Evolutionary conservation across 2,888 invertebrate genomes (phyloP), one percentile per base, ranked within the genome.

Genomic region (Caenorhabditis uteleia): DNA sequence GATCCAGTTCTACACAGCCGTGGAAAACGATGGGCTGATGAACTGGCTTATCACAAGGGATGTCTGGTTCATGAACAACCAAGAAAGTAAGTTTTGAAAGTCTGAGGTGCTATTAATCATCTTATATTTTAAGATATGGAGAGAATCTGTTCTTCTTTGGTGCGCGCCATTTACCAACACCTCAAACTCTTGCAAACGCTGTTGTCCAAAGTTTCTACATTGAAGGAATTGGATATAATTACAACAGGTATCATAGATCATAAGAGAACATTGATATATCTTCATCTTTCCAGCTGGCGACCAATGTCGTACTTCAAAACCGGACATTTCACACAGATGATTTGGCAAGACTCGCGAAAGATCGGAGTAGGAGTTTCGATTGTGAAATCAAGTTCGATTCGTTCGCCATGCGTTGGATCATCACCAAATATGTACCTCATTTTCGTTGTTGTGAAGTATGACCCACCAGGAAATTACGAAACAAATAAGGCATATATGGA

Each of bases 241-340:
- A 78, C 47, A 62, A 69, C 25, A 61, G 56, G 77, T 77, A 47
- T 5, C n/a, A n/a, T n/a, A n/a, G n/a, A n/a, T n/a, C n/a, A n/a
- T n/a, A 8, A 12, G 31, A 31, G 12, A 31, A 12, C 10, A 31
- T 31, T 8, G 8, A 8, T 20, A 5, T n/a, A n/a, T n/a, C n/a
- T n/a, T n/a, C n/a, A n/a, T n/a, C n/a, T 33, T 57, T 73, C 38
- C 50, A 77, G 70, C 44, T 77, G 64, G 56, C 45, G 43, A n/a
- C 70, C 76, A 16, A 45, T 49, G 31, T 59, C 54, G 4, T 74
- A 68, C 53, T 71, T 62, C 59, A 66, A 68, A 39, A 70, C 69
- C 18, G 79, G 79, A 26, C 80, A 80, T 59, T 80, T 79, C 61
- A 79, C 80, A 12, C 80, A 80, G 60, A 59, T 80, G 26, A 56